Percentiles rank a stretch among this genome's conserved stretches.
These are phyloP conservation scores for Tetragonula carbonaria DNA, from an alignment of 2,888 invertebrate genomes.

Conservation along the genomic window DNA sequence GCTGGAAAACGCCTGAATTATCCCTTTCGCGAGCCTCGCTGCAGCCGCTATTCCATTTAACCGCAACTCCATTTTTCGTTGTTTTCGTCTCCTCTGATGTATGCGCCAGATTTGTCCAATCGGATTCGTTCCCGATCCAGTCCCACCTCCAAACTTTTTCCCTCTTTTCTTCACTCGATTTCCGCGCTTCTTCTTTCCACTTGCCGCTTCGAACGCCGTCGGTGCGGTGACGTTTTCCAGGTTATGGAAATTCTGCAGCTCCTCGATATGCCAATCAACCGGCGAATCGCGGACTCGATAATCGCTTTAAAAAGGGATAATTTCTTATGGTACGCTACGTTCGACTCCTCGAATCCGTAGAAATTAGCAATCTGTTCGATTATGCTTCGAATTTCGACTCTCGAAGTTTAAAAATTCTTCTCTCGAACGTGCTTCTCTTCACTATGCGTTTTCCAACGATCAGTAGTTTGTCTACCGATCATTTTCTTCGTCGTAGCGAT, in stretches of 20 bases:
- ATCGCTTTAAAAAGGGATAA: neutral
- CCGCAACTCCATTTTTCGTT: conserved; percentile 51
- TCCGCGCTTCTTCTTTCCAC: neutral
- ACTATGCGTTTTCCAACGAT: neutral
- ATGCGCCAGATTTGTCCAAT: conserved; percentile 74
- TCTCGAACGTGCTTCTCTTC: neutral
- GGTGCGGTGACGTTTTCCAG: neutral
- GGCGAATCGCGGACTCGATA: neutral
- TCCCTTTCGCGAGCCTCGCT: conserved; percentile 60
- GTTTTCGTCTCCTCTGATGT: conserved; percentile 55
- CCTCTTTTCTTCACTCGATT: neutral
- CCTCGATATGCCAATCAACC: neutral
- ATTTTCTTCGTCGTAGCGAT: neutral
- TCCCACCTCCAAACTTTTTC: neutral
- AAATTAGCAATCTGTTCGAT: neutral
- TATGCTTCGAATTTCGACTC: too few relatives aligned
- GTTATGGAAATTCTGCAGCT: neutral
- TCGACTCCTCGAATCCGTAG: neutral
- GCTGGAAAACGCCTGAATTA: conserved; percentile 67
- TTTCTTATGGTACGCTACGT: neutral
- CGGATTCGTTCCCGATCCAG: conserved; percentile 59
- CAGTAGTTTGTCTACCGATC: too few relatives aligned
- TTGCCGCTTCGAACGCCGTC: neutral
- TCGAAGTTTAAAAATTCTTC: too few relatives aligned
- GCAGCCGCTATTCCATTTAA: conserved; percentile 73